Evolutionary conservation across 1,140 invertebrate genomes (phyloP).

Genomic region (Prorops nasuta): DNA sequence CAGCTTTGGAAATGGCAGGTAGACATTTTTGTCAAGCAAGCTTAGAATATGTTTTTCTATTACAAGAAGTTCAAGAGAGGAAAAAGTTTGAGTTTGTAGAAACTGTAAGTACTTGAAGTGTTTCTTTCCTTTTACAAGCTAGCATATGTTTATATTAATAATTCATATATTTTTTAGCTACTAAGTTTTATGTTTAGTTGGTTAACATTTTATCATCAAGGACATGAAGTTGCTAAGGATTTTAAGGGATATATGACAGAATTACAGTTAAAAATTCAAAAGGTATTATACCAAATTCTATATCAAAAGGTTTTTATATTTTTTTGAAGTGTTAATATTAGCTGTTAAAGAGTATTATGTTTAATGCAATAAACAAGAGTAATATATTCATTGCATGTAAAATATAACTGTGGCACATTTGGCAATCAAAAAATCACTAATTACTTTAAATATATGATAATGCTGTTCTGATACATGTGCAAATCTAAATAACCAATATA

Average conservation of each 20-base stretch:
- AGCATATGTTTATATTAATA: background rate
- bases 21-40: slow-evolving; percentile 93
- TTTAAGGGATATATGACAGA: slow-evolving; percentile 89
- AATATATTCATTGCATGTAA: too few relatives aligned
- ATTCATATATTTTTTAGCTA: slow-evolving; percentile 58
- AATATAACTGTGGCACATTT: too few relatives aligned
- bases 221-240: slow-evolving; percentile 92
- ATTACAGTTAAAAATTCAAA: slow-evolving; percentile 89
- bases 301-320: background rate
- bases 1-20: slow-evolving; percentile 92
- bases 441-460: too few relatives aligned
- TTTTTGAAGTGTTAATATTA: background rate
- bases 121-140: background rate
- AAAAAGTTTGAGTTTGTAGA: slow-evolving; percentile 99
- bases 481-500: too few relatives aligned
- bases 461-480: too few relatives aligned
- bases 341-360: slow-evolving; percentile 4
- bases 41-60: slow-evolving; percentile 91
- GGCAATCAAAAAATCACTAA: too few relatives aligned
- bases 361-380: background rate
- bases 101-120: slow-evolving; percentile 67
- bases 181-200: slow-evolving; percentile 92
- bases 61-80: slow-evolving; percentile 96
- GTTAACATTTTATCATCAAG: slow-evolving; percentile 97
- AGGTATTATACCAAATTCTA: slow-evolving; percentile 61